A percentile compares a stretch with the other conserved stretches of the same genome.
These are phyloP conservation scores for Melanargia galathea DNA, from an alignment of 2,888 invertebrate genomes.

Conservation along the genomic window DNA sequence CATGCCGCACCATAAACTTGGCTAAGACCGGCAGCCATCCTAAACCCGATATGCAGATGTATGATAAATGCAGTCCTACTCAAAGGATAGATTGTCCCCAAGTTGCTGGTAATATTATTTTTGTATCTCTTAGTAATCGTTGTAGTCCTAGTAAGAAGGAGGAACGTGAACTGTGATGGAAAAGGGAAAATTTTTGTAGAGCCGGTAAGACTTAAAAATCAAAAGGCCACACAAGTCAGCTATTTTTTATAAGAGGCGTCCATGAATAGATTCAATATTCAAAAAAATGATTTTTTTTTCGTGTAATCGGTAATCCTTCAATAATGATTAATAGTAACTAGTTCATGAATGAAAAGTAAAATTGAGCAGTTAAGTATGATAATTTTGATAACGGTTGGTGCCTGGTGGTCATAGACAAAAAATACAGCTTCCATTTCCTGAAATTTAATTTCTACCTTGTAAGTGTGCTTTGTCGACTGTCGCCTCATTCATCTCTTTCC, in stretches of 20 bases:
- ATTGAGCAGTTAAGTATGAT: not conserved
- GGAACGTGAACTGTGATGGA: not conserved
- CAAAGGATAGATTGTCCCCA: conserved; percentile 54
- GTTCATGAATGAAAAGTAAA: too few species aligned
- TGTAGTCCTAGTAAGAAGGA: too few species aligned
- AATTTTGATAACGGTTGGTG: not conserved
- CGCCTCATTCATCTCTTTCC: conserved; percentile 1
- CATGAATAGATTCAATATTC: too few species aligned
- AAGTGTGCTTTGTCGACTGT: too few species aligned
- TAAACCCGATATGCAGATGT: conserved; percentile 71
- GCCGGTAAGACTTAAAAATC: not conserved
- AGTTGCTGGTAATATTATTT: conserved; percentile 51
- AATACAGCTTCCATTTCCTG: too few species aligned
- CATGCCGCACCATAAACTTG: conserved; percentile 72
- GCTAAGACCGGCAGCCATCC: conserved; percentile 59
- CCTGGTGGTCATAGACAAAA: not conserved
- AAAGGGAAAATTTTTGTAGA: not conserved
- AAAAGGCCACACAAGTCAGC: too few species aligned
- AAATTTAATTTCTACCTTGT: not conserved
- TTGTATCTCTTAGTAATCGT: not conserved
- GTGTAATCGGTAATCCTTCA: too few species aligned
- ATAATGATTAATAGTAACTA: not conserved
- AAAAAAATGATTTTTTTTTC: too few species aligned
- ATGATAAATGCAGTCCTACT: conserved; percentile 64
- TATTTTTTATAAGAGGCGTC: too few species aligned